Conservation (phyloP, 2,888 invertebrate species). For the Limnephilus lunatus region DNA sequence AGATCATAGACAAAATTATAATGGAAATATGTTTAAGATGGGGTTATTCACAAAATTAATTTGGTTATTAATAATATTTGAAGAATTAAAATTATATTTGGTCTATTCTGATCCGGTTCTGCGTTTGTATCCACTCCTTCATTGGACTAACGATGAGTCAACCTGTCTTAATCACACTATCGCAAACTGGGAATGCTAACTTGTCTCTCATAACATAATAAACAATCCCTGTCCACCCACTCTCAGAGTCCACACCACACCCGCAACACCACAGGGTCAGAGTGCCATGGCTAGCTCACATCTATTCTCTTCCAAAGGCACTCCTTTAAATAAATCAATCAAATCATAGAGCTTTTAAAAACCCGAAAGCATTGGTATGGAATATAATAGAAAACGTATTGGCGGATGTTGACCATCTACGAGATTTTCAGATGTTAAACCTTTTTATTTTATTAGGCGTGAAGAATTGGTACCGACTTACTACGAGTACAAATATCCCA, state of each 20-base stretch:
- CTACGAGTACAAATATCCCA: no score
- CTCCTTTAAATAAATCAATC: slow-evolving; percentile 46
- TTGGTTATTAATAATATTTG: no score
- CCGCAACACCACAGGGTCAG: slow-evolving; percentile 4
- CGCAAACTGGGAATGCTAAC: slow-evolving; percentile 20
- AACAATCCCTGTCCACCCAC: slow-evolving; percentile 37
- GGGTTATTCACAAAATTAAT: no score
- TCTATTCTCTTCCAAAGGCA: background rate
- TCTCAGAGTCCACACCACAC: background rate
- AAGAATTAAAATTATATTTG: background rate
- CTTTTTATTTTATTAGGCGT: no score
- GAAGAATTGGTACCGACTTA: no score
- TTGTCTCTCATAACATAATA: slow-evolving; percentile 8
- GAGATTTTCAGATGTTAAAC: no score
- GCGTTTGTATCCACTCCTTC: slow-evolving; percentile 16
- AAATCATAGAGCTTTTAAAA: background rate
- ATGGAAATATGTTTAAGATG: no score
- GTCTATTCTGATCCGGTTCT: background rate
- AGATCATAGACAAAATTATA: no score
- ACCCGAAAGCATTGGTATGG: background rate
- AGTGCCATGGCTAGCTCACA: slow-evolving; percentile 23
- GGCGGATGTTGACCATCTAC: no score
- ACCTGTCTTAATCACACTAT: slow-evolving; percentile 7
- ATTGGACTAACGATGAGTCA: slow-evolving; percentile 28
- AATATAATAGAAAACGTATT: background rate